Evolutionary conservation across 1,140 invertebrate species (phyloP), one percentile per base, ranked within the genome.

Genomic region (Galendromus occidentalis): DNA sequence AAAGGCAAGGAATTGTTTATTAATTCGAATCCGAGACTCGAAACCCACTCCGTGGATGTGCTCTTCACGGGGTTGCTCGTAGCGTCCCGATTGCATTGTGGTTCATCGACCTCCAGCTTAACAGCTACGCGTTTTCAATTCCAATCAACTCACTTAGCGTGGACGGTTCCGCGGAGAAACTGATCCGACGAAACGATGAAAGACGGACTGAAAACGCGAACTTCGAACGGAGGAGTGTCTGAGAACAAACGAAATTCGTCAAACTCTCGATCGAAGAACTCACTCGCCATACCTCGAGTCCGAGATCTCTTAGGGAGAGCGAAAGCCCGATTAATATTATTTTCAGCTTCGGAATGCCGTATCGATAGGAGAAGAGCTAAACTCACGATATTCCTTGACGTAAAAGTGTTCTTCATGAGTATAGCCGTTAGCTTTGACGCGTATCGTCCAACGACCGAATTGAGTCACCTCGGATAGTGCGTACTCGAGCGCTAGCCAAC

Each of bases 131-230:
- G 12, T 20, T 7, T 17, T 22, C 25, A 14, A 28, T 22, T 47
- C 25, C 45, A 14, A 14, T 47, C 18, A 29, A 59, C 51, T 59
- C 33, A 59, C 51, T 59, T 59, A 22, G 51, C 51, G 33, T 59
- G 33, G 25, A 59, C 51, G 12, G 51, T 59, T 6, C 51, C 51
- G 14, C 51, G 51, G 20, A 59, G 51, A 59, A 59, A 59, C 9
- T 59, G 51, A 29, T 25, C 51, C 33, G 51, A 59, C 22, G 51
- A 59, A 59, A 59, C 33, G 22, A 59, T 59, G 51, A 59, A 59
- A 59, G 51, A 59, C 22, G 51, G 51, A 25, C 51, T 59, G 9
- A 20, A 33, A 17, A 59, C 51, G 17, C 22, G 51, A 6, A 59
- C 51, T 22, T 59, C 51, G 33, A 59, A 59, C n/a, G 51, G 51